Percentiles rank a stretch among this genome's conserved stretches.
Evolutionary conservation across 2,797 vertebrate species (phyloP).

Genomic region (Melanotaenia parkinsoni): DNA sequence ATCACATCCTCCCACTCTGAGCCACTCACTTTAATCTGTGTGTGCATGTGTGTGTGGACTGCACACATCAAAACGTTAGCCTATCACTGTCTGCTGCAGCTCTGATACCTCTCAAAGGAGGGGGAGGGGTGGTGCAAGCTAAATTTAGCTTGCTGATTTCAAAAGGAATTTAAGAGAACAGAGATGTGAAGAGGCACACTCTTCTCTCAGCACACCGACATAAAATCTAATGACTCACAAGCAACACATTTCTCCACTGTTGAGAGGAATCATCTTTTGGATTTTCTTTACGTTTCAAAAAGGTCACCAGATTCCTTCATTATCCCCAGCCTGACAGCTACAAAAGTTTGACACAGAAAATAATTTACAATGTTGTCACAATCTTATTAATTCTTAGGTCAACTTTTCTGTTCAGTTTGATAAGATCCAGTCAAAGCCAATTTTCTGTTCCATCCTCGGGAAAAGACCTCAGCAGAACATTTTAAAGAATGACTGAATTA

Average conservation of each 20-base stretch:
- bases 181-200: conserved; percentile 73
- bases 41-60: conserved; percentile 41
- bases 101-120: conserved; percentile 67
- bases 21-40: conserved; percentile 68
- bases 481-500: neutral
- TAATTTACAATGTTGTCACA: neutral
- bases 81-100: conserved; percentile 73
- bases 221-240: conserved; percentile 17
- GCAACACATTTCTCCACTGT: neutral
- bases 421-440: neutral
- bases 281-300: neutral
- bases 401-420: neutral
- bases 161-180: conserved; percentile 82
- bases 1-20: conserved; percentile 63
- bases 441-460: neutral
- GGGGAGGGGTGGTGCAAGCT: conserved; percentile 64
- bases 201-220: conserved; percentile 40
- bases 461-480: neutral
- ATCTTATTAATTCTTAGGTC: neutral
- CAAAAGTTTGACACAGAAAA: neutral
- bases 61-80: conserved; percentile 65
- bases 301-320: neutral
- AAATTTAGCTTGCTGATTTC: conserved; percentile 83
- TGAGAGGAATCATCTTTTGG: neutral
- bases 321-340: neutral